phyloP scores from a whole-genome alignment of 2,797 vertebrate species.

The Peromyscus eremicus region DNA sequence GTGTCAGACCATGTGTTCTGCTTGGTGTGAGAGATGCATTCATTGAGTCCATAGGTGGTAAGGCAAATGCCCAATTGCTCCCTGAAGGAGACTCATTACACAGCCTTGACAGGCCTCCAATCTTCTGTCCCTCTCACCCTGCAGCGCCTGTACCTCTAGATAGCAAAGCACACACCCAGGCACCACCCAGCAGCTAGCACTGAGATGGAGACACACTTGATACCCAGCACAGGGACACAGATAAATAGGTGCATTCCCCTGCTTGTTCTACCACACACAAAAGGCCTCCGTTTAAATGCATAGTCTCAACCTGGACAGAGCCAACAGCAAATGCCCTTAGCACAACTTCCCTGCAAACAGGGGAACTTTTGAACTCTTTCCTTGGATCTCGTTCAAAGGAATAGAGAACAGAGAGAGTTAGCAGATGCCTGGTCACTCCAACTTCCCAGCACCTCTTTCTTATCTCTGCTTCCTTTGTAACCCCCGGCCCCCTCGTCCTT shows the following conservation, averaged over 20 bases:
- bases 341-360: neutral
- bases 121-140: neutral
- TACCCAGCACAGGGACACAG: neutral
- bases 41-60: neutral
- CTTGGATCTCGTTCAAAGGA: slow-evolving; percentile 59
- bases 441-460: slow-evolving; percentile 62
- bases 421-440: neutral
- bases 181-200: neutral
- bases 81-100: neutral
- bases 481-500: slow-evolving; percentile 70
- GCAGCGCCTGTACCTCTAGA: neutral
- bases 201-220: neutral
- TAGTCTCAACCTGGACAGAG: neutral
- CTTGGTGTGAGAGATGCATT: neutral
- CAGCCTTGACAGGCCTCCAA: neutral
- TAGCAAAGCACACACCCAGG: neutral
- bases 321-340: neutral
- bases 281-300: rapidly evolving
- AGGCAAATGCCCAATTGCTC: neutral
- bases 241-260: neutral
- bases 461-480: slow-evolving; percentile 49
- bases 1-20: neutral
- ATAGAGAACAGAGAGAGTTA: neutral
- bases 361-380: neutral
- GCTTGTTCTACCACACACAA: too few species aligned